Conservation (phyloP, 2,888 invertebrate species). For the Sminthurinus aureus region DNA sequence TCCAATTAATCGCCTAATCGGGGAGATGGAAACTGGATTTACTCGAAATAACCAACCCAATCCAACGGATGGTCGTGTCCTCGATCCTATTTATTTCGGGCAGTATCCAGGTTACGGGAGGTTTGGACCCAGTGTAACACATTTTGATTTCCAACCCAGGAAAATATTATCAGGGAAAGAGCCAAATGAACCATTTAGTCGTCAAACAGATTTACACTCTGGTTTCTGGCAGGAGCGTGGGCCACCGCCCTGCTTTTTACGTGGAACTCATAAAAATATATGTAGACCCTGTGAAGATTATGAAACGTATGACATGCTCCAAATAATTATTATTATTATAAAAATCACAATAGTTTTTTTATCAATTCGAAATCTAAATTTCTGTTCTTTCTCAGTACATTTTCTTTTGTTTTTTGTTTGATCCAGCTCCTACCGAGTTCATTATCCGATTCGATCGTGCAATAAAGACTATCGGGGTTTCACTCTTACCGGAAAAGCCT, state of each 20-base stretch:
- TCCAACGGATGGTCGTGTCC: conserved; percentile 35
- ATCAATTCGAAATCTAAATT: not conserved
- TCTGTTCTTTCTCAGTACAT: too few relatives aligned
- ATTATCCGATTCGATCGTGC: conserved; percentile 15
- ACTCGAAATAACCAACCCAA: conserved; percentile 29
- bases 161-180: conserved; percentile 13
- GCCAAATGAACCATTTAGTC: conserved; percentile 18
- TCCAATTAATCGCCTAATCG: not conserved
- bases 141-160: conserved; percentile 19
- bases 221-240: conserved; percentile 20
- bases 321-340: not conserved
- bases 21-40: conserved; percentile 30
- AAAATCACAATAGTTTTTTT: not conserved
- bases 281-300: conserved; percentile 21
- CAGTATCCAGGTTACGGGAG: conserved; percentile 10
- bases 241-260: not conserved
- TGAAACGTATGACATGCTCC: conserved; percentile 6
- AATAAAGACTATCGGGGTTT: conserved; percentile 13
- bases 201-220: conserved; percentile 18
- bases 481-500: not conserved
- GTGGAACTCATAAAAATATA: conserved; percentile 4
- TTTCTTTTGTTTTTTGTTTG: not conserved
- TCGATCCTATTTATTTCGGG: conserved; percentile 30
- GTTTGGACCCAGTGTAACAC: conserved; percentile 34
- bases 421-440: not conserved